These are phyloP conservation scores for Napeogenes sylphis DNA, from an alignment of 2,888 invertebrate genomes.

Conservation along the genomic window DNA sequence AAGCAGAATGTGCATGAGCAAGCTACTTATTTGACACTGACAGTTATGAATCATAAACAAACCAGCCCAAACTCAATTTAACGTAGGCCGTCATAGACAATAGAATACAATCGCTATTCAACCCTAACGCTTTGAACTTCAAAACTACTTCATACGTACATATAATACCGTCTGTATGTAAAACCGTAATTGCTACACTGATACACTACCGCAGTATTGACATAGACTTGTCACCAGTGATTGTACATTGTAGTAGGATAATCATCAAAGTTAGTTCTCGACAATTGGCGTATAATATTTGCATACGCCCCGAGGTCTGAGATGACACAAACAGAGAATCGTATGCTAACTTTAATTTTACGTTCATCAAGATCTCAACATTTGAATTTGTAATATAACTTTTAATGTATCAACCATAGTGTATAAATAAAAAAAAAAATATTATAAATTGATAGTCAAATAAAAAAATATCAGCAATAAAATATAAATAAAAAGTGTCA, in stretches of 20 bases:
- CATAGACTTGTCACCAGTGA: conserved; percentile 23
- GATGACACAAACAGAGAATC: conserved; percentile 33
- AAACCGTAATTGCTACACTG: conserved; percentile 11
- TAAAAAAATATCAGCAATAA: not conserved
- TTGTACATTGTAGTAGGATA: conserved; percentile 29
- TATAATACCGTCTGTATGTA: conserved; percentile 2
- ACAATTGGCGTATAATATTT: conserved; percentile 38
- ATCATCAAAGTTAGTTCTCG: conserved; percentile 38
- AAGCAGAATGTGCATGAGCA: no score
- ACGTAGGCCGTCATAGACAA: not conserved
- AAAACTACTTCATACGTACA: conserved; percentile 1
- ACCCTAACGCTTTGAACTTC: conserved; percentile 8
- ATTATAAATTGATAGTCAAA: not conserved
- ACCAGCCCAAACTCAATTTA: not conserved
- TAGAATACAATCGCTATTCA: not conserved
- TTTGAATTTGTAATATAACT: not conserved
- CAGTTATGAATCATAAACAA: not conserved
- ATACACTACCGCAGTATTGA: conserved; percentile 18
- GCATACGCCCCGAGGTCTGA: conserved; percentile 37
- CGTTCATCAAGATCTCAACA: conserved; percentile 18
- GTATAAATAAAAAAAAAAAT: not conserved
- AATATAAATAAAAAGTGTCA: conserved; percentile 5
- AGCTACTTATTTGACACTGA: not conserved
- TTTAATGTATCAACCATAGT: not conserved
- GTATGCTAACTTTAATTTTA: conserved; percentile 36